Conservation (phyloP, 1,140 invertebrate genomes). For the Proales similis region DNA sequence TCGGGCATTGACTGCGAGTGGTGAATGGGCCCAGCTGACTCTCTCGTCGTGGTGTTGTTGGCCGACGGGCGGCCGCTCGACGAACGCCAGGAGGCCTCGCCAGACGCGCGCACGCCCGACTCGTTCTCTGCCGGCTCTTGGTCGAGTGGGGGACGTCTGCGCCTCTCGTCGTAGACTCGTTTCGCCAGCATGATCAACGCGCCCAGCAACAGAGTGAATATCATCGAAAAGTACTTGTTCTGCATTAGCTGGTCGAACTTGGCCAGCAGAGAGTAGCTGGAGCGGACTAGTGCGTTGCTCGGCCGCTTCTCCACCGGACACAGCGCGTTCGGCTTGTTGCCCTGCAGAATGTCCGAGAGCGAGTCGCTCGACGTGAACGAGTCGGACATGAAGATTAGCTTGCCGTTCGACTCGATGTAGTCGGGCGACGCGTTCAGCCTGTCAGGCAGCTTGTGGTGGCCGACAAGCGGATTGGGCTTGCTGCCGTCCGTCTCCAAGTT, state of each 20-base stretch:
- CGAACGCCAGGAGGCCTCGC: no score
- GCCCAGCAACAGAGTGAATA: slow-evolving; percentile 12
- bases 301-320: slow-evolving; percentile 4
- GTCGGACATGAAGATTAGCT: slow-evolving; percentile 25
- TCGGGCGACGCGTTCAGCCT: slow-evolving; percentile 25
- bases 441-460: slow-evolving; percentile 31
- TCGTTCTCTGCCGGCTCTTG: no score
- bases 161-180: neutral
- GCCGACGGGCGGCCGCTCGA: no score
- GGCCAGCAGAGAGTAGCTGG: slow-evolving; percentile 3
- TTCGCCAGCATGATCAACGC: slow-evolving; percentile 3
- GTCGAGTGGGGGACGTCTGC: no score
- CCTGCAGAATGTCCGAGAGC: slow-evolving; percentile 5
- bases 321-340: neutral
- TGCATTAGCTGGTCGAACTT: slow-evolving; percentile 17
- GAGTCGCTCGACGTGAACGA: slow-evolving; percentile 2
- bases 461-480: neutral
- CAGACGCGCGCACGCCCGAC: no score
- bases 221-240: slow-evolving; percentile 20
- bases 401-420: slow-evolving; percentile 29
- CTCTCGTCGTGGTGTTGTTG: neutral
- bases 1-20: slow-evolving; percentile 30
- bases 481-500: slow-evolving; percentile 40
- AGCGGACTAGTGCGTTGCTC: neutral
- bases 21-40: neutral